A percentile compares a stretch with the other conserved stretches of the same genome.
phyloP scores from a whole-genome alignment of 1,140 invertebrate species.

The Musca domestica region DNA sequence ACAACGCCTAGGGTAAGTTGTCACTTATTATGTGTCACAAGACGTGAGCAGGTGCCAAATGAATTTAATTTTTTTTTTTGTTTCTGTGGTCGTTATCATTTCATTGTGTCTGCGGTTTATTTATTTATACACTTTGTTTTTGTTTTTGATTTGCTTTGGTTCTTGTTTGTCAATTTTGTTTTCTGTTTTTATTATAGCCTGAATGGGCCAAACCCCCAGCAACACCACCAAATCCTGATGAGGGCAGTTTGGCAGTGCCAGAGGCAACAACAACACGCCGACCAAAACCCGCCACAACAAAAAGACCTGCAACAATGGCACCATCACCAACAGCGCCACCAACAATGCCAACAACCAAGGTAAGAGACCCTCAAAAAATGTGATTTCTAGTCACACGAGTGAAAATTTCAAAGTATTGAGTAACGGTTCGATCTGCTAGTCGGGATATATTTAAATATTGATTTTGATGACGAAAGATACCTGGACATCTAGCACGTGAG shows the following conservation, averaged over 20 bases:
- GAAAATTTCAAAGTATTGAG: background rate
- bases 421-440: background rate
- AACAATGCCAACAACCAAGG: conserved; percentile 40
- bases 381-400: background rate
- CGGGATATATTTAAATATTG: no score
- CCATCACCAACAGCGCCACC: conserved; percentile 39
- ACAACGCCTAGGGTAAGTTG: conserved; percentile 64
- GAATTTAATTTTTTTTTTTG: background rate
- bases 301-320: conserved; percentile 33
- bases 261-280: conserved; percentile 49
- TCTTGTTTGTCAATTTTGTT: conserved; percentile 10
- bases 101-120: background rate
- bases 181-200: conserved; percentile 55
- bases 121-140: conserved; percentile 9
- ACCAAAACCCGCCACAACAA: conserved; percentile 41
- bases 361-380: conserved; percentile 21
- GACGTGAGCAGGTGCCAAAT: conserved; percentile 10
- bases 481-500: no score
- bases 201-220: conserved; percentile 70
- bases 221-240: conserved; percentile 57
- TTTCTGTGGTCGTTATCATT: background rate
- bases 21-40: conserved; percentile 41
- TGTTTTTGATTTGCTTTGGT: conserved; percentile 13
- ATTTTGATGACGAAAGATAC: no score
- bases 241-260: conserved; percentile 38